Conservation (phyloP, 2,888 invertebrate genomes). For the Noctua janthina region DNA sequence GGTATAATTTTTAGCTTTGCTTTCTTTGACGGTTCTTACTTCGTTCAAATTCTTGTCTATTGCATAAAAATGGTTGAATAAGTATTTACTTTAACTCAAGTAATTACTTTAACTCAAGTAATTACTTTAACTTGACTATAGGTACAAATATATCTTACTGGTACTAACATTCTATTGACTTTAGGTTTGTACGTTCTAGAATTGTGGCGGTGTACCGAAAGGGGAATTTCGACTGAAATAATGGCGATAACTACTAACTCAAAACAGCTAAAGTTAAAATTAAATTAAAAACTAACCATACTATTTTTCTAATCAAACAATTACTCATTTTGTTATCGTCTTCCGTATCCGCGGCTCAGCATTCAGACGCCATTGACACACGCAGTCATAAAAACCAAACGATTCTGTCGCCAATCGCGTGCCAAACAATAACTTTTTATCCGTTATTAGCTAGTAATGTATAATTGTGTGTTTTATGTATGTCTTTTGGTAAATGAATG, state of each 20-base stretch:
- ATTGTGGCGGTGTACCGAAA: too few relatives aligned
- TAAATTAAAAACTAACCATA: background rate
- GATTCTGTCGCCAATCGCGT: slow-evolving; percentile 7
- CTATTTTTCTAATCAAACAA: slow-evolving; percentile 8
- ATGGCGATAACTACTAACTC: too few relatives aligned
- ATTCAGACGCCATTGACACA: background rate
- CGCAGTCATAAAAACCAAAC: slow-evolving; percentile 15
- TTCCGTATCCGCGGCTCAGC: slow-evolving; percentile 4
- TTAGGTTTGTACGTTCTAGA: too few relatives aligned
- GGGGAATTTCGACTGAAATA: background rate
- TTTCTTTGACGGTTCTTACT: too few relatives aligned
- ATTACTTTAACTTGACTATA: background rate
- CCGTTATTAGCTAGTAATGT: too few relatives aligned
- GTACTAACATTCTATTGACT: too few relatives aligned
- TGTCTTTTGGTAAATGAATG: background rate
- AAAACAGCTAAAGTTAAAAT: background rate
- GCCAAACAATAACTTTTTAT: background rate
- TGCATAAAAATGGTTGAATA: background rate
- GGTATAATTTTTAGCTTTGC: too few relatives aligned
- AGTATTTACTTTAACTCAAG: background rate
- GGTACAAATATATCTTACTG: too few relatives aligned
- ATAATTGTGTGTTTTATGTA: background rate
- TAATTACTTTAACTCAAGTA: background rate
- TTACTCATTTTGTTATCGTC: slow-evolving; percentile 15
- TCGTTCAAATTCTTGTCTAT: too few relatives aligned